Conservation (phyloP, 2,113 vertebrate species). For the Platycercus adscitus region DNA sequence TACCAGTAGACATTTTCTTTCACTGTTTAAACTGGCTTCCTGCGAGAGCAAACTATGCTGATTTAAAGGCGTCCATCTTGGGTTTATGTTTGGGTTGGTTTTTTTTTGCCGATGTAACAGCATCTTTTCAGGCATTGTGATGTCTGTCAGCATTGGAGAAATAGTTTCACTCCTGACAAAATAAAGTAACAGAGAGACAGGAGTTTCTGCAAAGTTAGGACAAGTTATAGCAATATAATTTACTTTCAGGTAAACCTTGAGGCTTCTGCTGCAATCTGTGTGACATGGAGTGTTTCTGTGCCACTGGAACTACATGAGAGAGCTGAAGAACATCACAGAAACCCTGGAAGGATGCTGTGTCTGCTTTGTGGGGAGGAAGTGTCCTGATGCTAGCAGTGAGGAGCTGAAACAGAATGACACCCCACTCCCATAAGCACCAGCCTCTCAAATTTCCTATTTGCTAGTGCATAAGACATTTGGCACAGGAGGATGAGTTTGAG, state of each 20-base stretch:
- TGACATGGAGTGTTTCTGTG: not conserved
- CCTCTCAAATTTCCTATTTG: not conserved
- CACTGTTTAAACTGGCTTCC: not conserved
- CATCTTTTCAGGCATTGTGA: not conserved
- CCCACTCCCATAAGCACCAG: not conserved
- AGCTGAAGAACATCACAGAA: not conserved
- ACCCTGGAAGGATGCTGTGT: rapidly evolving
- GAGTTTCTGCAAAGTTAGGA: not conserved
- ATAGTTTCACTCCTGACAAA: not conserved
- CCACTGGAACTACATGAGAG: not conserved
- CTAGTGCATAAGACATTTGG: not conserved
- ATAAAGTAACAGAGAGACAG: not conserved
- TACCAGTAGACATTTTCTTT: not conserved
- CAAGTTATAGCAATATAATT: not conserved
- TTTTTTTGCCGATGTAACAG: not conserved
- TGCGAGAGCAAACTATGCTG: not conserved
- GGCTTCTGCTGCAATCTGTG: not conserved
- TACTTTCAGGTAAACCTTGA: not conserved
- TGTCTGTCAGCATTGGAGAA: not conserved
- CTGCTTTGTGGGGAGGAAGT: not conserved
- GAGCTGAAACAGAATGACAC: not conserved
- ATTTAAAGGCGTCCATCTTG: not conserved
- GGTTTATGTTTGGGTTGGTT: not conserved
- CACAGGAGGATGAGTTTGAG: not conserved
- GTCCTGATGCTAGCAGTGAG: not conserved